These are phyloP conservation scores for Pemphigus obesinymphae DNA, from an alignment of 1,140 invertebrate species.

Conservation along the genomic window DNA sequence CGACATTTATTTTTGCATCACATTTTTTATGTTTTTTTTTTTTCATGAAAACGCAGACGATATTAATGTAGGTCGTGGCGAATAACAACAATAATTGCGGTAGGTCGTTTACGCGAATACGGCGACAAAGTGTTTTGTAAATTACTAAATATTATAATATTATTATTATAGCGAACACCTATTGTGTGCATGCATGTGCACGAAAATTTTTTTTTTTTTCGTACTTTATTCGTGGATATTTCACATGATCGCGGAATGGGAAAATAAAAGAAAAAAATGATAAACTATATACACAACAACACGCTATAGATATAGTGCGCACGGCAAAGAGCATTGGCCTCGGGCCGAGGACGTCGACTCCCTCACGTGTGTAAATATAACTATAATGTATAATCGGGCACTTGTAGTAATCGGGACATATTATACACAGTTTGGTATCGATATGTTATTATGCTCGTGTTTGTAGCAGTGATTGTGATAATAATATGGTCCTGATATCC, in stretches of 20 bases:
- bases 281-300: background rate
- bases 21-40: too few relatives aligned
- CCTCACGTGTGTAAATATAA: constrained; percentile 18
- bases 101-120: background rate
- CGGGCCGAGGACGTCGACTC: constrained; percentile 33
- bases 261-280: background rate
- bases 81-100: constrained; percentile 19
- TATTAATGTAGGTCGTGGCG: constrained; percentile 34
- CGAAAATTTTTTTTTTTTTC: background rate
- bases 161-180: background rate
- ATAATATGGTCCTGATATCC: too few relatives aligned
- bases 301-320: background rate
- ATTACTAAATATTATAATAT: too few relatives aligned
- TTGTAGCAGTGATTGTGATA: too few relatives aligned
- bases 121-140: too few relatives aligned
- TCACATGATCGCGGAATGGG: background rate
- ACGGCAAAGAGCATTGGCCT: constrained; percentile 36
- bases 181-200: background rate
- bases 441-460: too few relatives aligned
- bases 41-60: background rate
- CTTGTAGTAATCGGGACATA: background rate
- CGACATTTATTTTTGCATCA: background rate
- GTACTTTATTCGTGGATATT: constrained; percentile 3
- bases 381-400: background rate
- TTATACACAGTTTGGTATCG: background rate